Evolutionary conservation across 1,140 invertebrate species (phyloP).

Genomic region (silkworm (Bombyx mori)): ASM3026992v2 NC_085109.1:3351001-3351500

Average conservation of each 20-base stretch:
- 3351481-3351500: too few species aligned
- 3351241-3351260: constrained; percentile 99
- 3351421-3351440: too few species aligned
- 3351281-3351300: too few species aligned
- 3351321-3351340: too few species aligned
- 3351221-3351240: constrained; percentile 99
- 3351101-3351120: constrained; percentile 99
- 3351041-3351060: constrained; percentile 96
- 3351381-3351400: too few species aligned
- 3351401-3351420: too few species aligned
- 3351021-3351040: constrained; percentile 99
- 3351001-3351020: constrained; percentile 97
- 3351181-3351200: constrained; percentile 98
- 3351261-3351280: constrained; percentile 10
- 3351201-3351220: constrained; percentile 99
- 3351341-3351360: too few species aligned
- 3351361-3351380: too few species aligned
- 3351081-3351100: constrained; percentile 98
- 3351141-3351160: constrained; percentile 98
- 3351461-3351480: too few species aligned
- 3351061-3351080: constrained; percentile 99
- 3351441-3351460: too few species aligned
- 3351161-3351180: constrained; percentile 98
- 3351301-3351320: too few species aligned
- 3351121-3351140: constrained; percentile 99